Evolutionary conservation across 2,113 vertebrate species (phyloP).

Genomic region (Helogale parvula): DNA sequence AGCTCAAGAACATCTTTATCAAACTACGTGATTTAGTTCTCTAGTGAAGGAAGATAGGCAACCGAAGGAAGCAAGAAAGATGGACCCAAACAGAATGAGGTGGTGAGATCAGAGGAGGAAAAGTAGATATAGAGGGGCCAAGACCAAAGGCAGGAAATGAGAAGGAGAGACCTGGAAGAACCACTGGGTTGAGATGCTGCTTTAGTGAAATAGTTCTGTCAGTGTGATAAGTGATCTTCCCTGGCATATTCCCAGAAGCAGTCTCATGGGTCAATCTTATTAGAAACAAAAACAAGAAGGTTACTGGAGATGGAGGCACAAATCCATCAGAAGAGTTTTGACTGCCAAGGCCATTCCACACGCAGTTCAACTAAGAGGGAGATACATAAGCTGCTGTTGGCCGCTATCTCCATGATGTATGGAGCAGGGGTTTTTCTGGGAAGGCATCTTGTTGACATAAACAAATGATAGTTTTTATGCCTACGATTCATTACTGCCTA

Average conservation of each 20-base stretch:
- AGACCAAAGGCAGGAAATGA: neutral
- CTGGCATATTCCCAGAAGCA: conserved; percentile 65
- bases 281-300: conserved; percentile 76
- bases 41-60: neutral
- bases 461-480: neutral
- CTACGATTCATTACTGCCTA: neutral
- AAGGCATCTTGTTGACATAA: neutral
- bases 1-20: conserved; percentile 24
- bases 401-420: neutral
- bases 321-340: conserved; percentile 2
- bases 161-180: conserved; percentile 34
- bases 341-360: neutral
- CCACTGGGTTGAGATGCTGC: neutral
- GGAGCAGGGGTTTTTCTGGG: neutral
- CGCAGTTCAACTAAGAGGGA: conserved; percentile 14
- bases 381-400: neutral
- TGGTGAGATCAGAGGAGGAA: neutral
- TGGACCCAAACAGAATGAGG: neutral
- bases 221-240: conserved; percentile 70
- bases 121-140: neutral
- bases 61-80: neutral
- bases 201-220: conserved; percentile 64
- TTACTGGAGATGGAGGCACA: conserved; percentile 35
- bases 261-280: conserved; percentile 68
- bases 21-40: neutral